Evolutionary conservation across 2,888 invertebrate species (phyloP).

Genomic region (Sphaerophoria rueppellii): DNA sequence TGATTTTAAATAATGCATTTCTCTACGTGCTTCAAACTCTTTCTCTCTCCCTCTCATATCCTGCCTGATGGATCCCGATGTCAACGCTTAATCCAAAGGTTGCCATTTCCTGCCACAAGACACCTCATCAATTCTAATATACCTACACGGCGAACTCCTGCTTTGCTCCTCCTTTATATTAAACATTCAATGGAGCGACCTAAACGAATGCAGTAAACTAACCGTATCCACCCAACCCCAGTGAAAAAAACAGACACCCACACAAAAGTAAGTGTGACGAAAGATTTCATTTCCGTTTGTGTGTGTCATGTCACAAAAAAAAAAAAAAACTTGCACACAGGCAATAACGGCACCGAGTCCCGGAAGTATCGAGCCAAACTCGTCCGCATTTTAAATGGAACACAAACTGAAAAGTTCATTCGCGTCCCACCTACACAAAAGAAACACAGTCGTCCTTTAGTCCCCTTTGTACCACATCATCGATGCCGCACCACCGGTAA

Average conservation of each 20-base stretch:
- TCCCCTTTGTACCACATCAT: not conserved
- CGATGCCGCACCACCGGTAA: not conserved
- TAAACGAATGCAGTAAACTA: constrained; percentile 7
- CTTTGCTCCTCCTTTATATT: not conserved
- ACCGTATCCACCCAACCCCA: not conserved
- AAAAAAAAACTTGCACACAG: constrained; percentile 44
- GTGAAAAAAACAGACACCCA: not conserved
- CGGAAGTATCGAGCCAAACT: constrained; percentile 56
- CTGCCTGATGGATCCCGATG: constrained; percentile 18
- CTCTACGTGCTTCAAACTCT: constrained; percentile 7
- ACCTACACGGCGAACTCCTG: constrained; percentile 7
- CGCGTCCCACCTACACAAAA: constrained; percentile 8
- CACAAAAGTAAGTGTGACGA: constrained; percentile 27
- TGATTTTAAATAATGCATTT: constrained; percentile 35
- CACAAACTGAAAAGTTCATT: constrained; percentile 32
- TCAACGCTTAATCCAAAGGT: constrained; percentile 46
- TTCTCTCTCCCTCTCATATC: constrained; percentile 26
- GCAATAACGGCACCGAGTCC: constrained; percentile 41
- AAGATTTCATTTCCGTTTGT: constrained; percentile 61
- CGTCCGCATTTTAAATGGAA: constrained; percentile 43
- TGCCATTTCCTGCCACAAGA: constrained; percentile 66
- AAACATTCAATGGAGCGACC: constrained; percentile 30
- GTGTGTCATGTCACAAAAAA: constrained; percentile 46
- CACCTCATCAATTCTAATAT: constrained; percentile 66
- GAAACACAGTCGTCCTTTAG: constrained; percentile 4